These are phyloP conservation scores for Drosophila cardini DNA, from an alignment of 1,140 invertebrate species.

Conservation along the genomic window DNA sequence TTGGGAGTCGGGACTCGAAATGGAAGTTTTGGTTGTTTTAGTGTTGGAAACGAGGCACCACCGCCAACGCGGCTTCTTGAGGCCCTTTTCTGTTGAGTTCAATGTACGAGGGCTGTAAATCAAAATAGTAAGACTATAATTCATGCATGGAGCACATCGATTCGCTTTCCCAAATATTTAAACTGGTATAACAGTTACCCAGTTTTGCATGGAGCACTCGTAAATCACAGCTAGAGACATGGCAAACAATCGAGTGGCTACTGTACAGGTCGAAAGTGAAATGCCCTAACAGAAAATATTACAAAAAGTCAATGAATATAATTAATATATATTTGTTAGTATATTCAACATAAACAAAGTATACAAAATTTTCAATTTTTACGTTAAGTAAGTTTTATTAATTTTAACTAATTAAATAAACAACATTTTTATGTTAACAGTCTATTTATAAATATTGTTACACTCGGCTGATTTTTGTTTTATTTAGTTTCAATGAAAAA, in stretches of 20 bases:
- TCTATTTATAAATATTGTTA: neutral
- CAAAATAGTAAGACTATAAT: conserved; percentile 68
- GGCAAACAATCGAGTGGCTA: conserved; percentile 5
- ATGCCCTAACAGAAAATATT: conserved; percentile 7
- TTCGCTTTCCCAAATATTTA: conserved; percentile 62
- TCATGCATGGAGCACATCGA: conserved; percentile 66
- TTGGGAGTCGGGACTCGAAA: conserved; percentile 1
- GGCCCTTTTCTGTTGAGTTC: conserved; percentile 28
- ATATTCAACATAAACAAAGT: neutral
- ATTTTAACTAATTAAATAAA: too few relatives aligned
- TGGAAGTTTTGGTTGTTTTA: neutral
- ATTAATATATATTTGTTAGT: neutral
- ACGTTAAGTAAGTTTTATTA: neutral
- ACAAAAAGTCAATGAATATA: neutral
- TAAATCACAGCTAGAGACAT: conserved; percentile 61
- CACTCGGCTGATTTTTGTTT: conserved; percentile 1
- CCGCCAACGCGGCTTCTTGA: neutral
- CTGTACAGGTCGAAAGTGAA: conserved; percentile 14
- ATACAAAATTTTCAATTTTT: neutral
- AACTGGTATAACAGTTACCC: conserved; percentile 76
- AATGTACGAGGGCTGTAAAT: conserved; percentile 59
- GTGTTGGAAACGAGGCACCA: conserved; percentile 11
- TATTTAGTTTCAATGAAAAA: neutral
- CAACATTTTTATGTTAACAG: neutral
- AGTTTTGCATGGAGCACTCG: conserved; percentile 62